Percentiles rank a stretch among this genome's conserved stretches.
These are phyloP conservation scores for Aphelocoma californica DNA, from an alignment of 2,797 vertebrate genomes.

Conservation along the genomic window DNA sequence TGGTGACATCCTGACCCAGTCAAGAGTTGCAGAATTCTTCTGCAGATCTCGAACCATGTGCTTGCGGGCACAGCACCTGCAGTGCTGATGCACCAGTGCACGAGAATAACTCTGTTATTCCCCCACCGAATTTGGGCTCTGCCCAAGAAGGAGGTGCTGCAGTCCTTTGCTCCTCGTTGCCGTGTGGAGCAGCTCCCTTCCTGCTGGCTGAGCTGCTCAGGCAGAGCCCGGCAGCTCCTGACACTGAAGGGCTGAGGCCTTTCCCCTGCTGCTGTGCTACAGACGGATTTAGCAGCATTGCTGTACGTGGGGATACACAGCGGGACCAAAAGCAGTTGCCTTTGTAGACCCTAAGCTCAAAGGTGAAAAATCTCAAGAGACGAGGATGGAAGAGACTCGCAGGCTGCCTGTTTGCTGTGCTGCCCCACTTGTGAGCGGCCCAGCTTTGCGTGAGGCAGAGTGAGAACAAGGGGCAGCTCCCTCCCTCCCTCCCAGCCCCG, in stretches of 20 bases:
- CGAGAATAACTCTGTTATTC: neutral
- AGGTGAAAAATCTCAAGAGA: constrained; percentile 10
- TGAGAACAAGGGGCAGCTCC: neutral
- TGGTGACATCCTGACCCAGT: constrained; percentile 39
- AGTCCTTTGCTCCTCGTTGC: constrained; percentile 8
- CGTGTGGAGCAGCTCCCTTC: neutral
- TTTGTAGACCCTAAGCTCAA: neutral
- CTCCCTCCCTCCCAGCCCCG: neutral
- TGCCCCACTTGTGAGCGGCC: neutral
- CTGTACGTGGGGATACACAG: neutral
- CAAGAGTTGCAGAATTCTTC: constrained; percentile 26
- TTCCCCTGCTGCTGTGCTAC: neutral
- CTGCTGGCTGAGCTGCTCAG: neutral
- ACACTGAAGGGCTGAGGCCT: neutral
- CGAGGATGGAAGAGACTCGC: neutral
- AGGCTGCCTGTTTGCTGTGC: neutral
- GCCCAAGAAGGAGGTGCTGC: neutral
- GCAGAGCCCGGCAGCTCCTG: neutral
- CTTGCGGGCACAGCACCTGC: neutral
- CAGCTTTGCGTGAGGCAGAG: neutral
- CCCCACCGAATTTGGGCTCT: neutral
- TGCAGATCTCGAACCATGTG: neutral
- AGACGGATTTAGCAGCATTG: constrained; percentile 21
- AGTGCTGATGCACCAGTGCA: neutral
- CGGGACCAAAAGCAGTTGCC: neutral